Evolutionary conservation across 1,140 invertebrate genomes (phyloP).

Genomic region (Eulimnadia texana): DNA sequence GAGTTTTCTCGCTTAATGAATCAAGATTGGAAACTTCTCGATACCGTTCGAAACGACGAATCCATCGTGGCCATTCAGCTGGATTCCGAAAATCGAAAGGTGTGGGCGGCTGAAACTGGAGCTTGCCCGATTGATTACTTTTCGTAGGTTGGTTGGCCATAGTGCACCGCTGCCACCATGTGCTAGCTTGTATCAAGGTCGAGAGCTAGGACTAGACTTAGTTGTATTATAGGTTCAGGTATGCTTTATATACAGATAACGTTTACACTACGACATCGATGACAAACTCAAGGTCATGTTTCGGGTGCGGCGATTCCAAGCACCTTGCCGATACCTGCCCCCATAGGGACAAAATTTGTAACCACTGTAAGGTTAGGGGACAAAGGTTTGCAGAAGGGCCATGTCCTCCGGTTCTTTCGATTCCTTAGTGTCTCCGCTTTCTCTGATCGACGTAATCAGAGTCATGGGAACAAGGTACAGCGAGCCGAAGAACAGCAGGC

Average conservation of each 20-base stretch:
- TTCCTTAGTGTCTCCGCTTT: no score
- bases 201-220: no score
- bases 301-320: constrained; percentile 3
- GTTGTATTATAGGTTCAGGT: no score
- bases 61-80: not conserved
- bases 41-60: not conserved
- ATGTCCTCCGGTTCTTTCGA: no score
- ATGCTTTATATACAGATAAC: no score
- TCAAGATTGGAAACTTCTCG: not conserved
- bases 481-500: not conserved
- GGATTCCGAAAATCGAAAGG: not conserved
- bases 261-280: no score
- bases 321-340: constrained; percentile 5
- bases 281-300: no score
- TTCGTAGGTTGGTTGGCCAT: not conserved
- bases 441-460: no score
- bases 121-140: not conserved
- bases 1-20: not conserved
- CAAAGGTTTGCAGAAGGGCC: constrained; percentile 4
- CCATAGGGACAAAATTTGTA: constrained; percentile 7
- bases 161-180: no score
- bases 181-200: no score
- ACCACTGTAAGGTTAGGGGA: constrained; percentile 13
- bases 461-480: not conserved
- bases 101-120: not conserved